These are phyloP conservation scores for Pollenia amentaria DNA, from an alignment of 2,888 invertebrate genomes.

Conservation along the genomic window DNA sequence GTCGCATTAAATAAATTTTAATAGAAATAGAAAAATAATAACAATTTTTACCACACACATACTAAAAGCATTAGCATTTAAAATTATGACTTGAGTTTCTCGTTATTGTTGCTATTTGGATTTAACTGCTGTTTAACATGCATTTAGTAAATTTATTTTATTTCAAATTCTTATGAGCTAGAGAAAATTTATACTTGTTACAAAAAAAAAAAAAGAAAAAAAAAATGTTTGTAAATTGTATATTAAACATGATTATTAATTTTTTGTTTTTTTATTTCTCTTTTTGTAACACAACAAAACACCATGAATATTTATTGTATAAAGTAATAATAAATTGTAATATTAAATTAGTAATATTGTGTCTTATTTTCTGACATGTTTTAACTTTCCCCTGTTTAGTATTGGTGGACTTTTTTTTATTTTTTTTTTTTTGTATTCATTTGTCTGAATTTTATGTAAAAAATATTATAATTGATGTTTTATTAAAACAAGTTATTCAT, in stretches of 20 bases:
- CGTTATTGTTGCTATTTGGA: conserved; percentile 18
- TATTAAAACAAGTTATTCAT: conserved; percentile 68
- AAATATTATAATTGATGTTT: conserved; percentile 66
- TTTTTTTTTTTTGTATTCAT: conserved; percentile 42
- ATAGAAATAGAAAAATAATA: conserved; percentile 57
- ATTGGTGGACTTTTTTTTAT: conserved; percentile 51
- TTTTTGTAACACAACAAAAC: conserved; percentile 25
- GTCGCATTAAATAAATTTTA: conserved; percentile 73
- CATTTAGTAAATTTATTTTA: conserved; percentile 69
- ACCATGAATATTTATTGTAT: conserved; percentile 31
- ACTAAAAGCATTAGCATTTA: conserved; percentile 36
- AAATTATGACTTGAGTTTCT: conserved; percentile 26
- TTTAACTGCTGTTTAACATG: conserved; percentile 72
- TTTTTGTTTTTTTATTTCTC: conserved; percentile 4
- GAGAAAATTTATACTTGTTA: conserved; percentile 29
- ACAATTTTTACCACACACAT: conserved; percentile 43
- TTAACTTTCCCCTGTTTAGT: conserved; percentile 44
- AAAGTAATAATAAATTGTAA: neutral
- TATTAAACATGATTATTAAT: conserved; percentile 42
- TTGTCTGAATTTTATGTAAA: neutral
- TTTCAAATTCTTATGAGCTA: conserved; percentile 52
- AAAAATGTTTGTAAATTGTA: conserved; percentile 34
- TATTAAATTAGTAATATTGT: conserved; percentile 31
- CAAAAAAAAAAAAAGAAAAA: conserved; percentile 17
- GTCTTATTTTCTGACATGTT: neutral